A percentile compares a stretch with the other conserved stretches of the same genome.
These are phyloP conservation scores for Neostethus bicornis DNA, from an alignment of 2,797 vertebrate species.

Conservation along the genomic window DNA sequence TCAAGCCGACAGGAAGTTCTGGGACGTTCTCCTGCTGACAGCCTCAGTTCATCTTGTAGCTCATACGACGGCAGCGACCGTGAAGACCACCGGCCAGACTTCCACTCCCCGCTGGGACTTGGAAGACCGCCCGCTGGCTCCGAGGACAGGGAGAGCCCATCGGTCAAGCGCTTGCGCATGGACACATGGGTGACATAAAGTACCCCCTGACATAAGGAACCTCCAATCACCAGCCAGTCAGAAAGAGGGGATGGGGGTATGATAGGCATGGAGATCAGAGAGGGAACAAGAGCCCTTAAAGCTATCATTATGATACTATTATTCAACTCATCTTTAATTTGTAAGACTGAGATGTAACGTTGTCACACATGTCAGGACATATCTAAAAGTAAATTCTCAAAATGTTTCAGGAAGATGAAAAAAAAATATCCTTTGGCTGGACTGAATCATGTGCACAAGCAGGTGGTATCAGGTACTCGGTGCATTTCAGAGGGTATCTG, in stretches of 20 bases:
- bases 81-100: constrained; percentile 92
- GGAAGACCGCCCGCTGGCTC: constrained; percentile 84
- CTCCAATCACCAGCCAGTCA: constrained; percentile 72
- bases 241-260: constrained; percentile 64
- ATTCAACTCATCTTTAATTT: constrained; percentile 79
- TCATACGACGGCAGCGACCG: constrained; percentile 98
- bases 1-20: constrained; percentile 88
- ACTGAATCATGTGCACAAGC: constrained; percentile 76
- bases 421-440: constrained; percentile 63
- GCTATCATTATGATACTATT: constrained; percentile 75
- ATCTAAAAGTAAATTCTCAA: constrained; percentile 86
- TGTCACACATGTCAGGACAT: constrained; percentile 81
- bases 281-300: constrained; percentile 71
- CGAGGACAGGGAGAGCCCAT: constrained; percentile 92
- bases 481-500: constrained; percentile 83
- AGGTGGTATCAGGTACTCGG: constrained; percentile 91
- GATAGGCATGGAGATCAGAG: constrained; percentile 60
- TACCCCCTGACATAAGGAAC: constrained; percentile 45
- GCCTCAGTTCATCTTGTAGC: constrained; percentile 98
- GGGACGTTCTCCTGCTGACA: constrained; percentile 96
- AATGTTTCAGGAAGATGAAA: constrained; percentile 81
- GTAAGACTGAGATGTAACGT: constrained; percentile 70
- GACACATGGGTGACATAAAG: constrained; percentile 98
- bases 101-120: constrained; percentile 91
- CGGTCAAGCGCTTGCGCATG: constrained; percentile 98